Base-by-base conservation (phyloP, 2,888 invertebrate genomes). In the Hololepta plana region DNA sequence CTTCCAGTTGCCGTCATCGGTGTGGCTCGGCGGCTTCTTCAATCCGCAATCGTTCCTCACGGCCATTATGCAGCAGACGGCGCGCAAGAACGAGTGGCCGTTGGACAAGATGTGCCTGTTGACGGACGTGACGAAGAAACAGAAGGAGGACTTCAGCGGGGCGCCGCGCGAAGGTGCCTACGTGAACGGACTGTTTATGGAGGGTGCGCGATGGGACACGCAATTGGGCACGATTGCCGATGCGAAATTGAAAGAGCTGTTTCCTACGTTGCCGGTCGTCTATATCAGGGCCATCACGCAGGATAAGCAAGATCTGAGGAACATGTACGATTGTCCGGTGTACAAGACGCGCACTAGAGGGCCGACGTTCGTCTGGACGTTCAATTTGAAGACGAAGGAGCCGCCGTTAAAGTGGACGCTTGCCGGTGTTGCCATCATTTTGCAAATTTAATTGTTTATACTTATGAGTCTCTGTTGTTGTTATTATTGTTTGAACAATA, bases 41-140 rank as follows among this genome's bases (percentile, higher is more conserved):
- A 93, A 93, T 58, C 93, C 93, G 0, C 93, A 93, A 54, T 90
- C 90, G 6, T 88, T 95, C 55, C 59, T 95, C 15, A 93, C 93
- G 0, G 93, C 93, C 16, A 90, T 93, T 46, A 91, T 93, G 90
- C 93, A 95, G 57, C 88, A 87, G 55, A 90, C 90, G 27, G 91
- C 93, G 2, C 65, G 91, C 23, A 90, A 81, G 57, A 90, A 91
- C 51, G 91, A 91, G 53, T 87, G 90, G 81, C 91, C 93, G 0
- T 60, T 93, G 32, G 91, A 93, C 57, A 82, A 87, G 51, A 91
- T 93, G 90, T 87, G 85, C 46, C 64, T 93, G 22, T 77, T 84
- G 52, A 90, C 88, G 44, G 93, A 93, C 48, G 91, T 93, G 15
- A 90, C 90, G 4, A 91, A 90, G 55, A 91, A 81, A 49, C 62